phyloP scores from a whole-genome alignment of 2,797 vertebrate genomes.

The Iguana delicatissima region DNA sequence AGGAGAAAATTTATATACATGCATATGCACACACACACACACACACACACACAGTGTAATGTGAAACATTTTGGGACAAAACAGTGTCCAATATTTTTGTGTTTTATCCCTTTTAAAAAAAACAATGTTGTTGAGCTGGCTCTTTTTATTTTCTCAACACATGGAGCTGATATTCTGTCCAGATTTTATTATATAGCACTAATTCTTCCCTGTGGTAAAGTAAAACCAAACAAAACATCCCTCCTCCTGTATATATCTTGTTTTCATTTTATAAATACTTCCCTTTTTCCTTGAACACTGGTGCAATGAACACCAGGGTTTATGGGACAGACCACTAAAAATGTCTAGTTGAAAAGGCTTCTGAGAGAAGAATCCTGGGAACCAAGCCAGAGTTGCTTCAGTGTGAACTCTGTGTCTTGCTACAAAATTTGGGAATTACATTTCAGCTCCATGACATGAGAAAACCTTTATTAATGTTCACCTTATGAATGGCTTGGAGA shows the following conservation, averaged over 20 bases:
- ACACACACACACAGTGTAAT: not conserved
- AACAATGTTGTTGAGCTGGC: not conserved
- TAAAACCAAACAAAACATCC: slow-evolving; percentile 23
- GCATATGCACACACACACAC: no score
- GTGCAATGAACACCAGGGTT: slow-evolving; percentile 2
- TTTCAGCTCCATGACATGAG: slow-evolving; percentile 10
- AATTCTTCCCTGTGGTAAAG: not conserved
- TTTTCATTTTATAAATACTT: not conserved
- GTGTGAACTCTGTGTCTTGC: slow-evolving; percentile 17
- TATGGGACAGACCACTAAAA: slow-evolving; percentile 9
- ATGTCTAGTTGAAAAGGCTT: not conserved
- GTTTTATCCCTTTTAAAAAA: not conserved
- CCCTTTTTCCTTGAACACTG: slow-evolving; percentile 21
- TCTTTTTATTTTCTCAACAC: not conserved
- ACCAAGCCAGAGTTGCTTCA: slow-evolving; percentile 19
- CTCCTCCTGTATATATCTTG: not conserved
- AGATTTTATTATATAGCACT: slow-evolving; percentile 14
- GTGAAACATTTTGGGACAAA: not conserved
- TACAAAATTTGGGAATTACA: slow-evolving; percentile 27
- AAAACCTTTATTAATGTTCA: not conserved
- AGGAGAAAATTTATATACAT: not conserved
- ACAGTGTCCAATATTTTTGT: no score
- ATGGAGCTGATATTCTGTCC: slow-evolving; percentile 1
- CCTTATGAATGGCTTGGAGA: slow-evolving; percentile 9
- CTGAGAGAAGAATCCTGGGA: slow-evolving; percentile 16